phyloP scores from a whole-genome alignment of 1,140 invertebrate species.

The Cydia fagiglandana region DNA sequence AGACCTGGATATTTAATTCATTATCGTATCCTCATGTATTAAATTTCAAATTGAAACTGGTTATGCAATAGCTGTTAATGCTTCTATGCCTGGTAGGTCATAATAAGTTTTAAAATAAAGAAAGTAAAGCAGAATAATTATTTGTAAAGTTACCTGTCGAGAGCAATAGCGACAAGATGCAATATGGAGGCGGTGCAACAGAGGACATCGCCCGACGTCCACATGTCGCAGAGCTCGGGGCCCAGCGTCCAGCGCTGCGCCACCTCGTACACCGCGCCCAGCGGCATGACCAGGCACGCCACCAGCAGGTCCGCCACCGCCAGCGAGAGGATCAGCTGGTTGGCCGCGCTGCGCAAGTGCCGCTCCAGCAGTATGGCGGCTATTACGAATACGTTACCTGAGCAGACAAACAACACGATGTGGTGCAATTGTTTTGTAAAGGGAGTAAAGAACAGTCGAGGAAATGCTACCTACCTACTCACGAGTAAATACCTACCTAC shows the following conservation, averaged over 20 bases:
- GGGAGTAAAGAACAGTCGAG: no score
- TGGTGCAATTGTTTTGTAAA: no score
- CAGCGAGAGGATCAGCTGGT: slow-evolving; percentile 92
- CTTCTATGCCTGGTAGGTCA: no score
- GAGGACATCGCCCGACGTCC: slow-evolving; percentile 94
- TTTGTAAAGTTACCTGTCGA: slow-evolving; percentile 86
- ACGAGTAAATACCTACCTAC: no score
- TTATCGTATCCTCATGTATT: no score
- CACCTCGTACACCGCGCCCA: slow-evolving; percentile 88
- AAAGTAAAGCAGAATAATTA: no score
- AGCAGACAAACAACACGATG: slow-evolving; percentile 38
- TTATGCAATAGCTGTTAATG: no score
- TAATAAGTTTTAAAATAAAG: no score
- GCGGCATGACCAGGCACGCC: slow-evolving; percentile 91
- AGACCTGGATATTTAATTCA: no score
- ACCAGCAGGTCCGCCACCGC: slow-evolving; percentile 93
- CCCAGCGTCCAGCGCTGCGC: slow-evolving; percentile 88
- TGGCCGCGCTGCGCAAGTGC: slow-evolving; percentile 92
- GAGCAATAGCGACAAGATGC: slow-evolving; percentile 95
- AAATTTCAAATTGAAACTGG: no score
- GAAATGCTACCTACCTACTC: no score
- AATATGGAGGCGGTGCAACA: slow-evolving; percentile 97
- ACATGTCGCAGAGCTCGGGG: slow-evolving; percentile 94
- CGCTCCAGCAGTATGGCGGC: slow-evolving; percentile 94
- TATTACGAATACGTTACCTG: slow-evolving; percentile 97